Conservation (phyloP, 1,140 invertebrate species). For the Panulirus ornatus region DNA sequence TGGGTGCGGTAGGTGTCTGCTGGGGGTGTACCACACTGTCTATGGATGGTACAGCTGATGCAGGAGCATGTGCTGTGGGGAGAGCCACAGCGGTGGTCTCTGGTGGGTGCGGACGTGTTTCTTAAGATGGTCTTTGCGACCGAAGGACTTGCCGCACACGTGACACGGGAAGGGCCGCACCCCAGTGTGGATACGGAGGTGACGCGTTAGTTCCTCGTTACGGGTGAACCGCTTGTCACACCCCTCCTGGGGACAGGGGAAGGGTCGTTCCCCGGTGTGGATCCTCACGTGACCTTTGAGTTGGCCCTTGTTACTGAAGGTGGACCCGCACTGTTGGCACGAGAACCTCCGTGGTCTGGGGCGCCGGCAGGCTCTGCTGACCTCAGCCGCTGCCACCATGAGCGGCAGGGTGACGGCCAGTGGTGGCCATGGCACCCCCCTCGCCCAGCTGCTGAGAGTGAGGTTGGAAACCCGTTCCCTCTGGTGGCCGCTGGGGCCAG, state of each 20-base stretch:
- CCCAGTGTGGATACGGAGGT: constrained; percentile 89
- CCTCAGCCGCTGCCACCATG: constrained; percentile 67
- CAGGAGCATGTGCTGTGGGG: constrained; percentile 12
- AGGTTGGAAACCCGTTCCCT: no score
- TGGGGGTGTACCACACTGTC: background rate
- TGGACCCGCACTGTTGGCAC: constrained; percentile 91
- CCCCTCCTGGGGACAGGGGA: constrained; percentile 88
- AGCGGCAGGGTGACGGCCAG: constrained; percentile 56
- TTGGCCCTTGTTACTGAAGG: constrained; percentile 95
- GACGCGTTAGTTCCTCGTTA: constrained; percentile 94
- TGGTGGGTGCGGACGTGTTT: constrained; percentile 84
- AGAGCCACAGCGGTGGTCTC: constrained; percentile 36
- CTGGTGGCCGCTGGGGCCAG: background rate
- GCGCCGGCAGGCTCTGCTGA: constrained; percentile 59
- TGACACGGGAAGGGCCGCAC: constrained; percentile 86
- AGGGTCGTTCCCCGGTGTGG: constrained; percentile 93
- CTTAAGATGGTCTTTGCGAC: constrained; percentile 86
- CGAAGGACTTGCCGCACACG: constrained; percentile 91
- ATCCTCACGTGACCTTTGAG: constrained; percentile 93
- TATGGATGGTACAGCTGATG: background rate
- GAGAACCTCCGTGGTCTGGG: constrained; percentile 90
- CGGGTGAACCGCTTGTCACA: constrained; percentile 94
- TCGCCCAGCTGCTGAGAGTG: background rate
- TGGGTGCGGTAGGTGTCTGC: background rate
- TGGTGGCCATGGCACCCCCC: constrained; percentile 6